These are phyloP conservation scores for Caenorhabditis elegans DNA, from an alignment of 1,140 invertebrate genomes.

Conservation along the genomic window WBcel235 BX284605.5:3635501-3636000, in stretches of 20 bases:
- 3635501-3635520: conserved; percentile 16
- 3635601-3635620: conserved; percentile 12
- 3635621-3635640: conserved; percentile 18
- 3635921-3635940: no score
- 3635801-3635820: background rate
- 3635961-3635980: no score
- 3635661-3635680: conserved; percentile 1
- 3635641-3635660: conserved; percentile 14
- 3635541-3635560: background rate
- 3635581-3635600: conserved; percentile 32
- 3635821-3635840: conserved; percentile 10
- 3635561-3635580: conserved; percentile 40
- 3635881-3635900: no score
- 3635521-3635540: conserved; percentile 3
- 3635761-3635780: conserved; percentile 16
- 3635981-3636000: no score
- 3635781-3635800: background rate
- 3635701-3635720: background rate
- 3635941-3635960: no score
- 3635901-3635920: no score
- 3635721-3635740: background rate
- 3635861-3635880: background rate
- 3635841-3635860: no score
- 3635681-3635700: background rate
- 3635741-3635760: background rate